Percentiles rank a stretch among this genome's conserved stretches.
Conservation (phyloP, 2,888 invertebrate species). For the Philaethria dido region DNA sequence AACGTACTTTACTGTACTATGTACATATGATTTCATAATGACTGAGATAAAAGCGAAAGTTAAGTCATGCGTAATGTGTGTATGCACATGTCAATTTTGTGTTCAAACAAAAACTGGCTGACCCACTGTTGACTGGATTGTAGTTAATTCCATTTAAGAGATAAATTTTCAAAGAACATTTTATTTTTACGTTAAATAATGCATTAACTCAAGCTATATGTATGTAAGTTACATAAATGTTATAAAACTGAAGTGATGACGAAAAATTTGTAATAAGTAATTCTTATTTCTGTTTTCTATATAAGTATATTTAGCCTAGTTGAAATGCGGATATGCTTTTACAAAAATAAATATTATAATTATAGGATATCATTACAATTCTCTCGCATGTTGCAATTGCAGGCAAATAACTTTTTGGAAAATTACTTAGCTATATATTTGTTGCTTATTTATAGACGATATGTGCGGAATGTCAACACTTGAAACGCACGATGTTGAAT, state of each 20-base stretch:
- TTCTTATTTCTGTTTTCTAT: too few species aligned
- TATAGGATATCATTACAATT: too few species aligned
- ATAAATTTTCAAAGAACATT: neutral
- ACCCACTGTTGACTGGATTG: constrained; percentile 49
- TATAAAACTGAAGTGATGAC: neutral
- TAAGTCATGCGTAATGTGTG: constrained; percentile 32
- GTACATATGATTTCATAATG: constrained; percentile 7
- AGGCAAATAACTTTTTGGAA: too few species aligned
- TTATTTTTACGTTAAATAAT: neutral
- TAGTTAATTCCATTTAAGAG: constrained; percentile 13
- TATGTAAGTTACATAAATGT: constrained; percentile 6
- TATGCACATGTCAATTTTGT: constrained; percentile 34
- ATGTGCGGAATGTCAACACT: too few species aligned
- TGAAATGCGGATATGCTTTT: neutral
- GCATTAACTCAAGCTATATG: neutral
- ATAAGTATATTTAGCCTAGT: neutral
- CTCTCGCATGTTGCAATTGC: too few species aligned
- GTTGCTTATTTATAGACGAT: too few species aligned
- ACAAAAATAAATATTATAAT: too few species aligned
- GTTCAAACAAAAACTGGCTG: constrained; percentile 55
- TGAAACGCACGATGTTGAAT: too few species aligned
- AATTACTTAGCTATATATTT: too few species aligned
- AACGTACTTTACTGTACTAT: neutral
- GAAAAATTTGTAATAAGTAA: neutral
- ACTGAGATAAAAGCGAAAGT: constrained; percentile 41